Conservation (phyloP, 2,797 vertebrate species). For the Pangasius djambal region DNA sequence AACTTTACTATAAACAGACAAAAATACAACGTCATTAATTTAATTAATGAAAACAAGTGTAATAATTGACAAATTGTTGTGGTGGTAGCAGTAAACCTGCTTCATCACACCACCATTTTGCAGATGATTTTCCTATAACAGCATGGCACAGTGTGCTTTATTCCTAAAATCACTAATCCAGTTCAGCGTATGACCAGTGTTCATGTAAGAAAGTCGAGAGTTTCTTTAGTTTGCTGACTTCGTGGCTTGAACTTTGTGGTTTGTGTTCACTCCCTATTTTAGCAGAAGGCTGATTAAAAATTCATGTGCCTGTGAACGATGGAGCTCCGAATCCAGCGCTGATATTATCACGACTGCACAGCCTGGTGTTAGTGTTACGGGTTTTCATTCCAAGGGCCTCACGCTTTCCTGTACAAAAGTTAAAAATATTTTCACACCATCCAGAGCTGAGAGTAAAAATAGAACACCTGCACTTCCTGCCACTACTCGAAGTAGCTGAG, state of each 20-base stretch:
- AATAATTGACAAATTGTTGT: background rate
- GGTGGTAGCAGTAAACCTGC: background rate
- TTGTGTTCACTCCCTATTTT: conserved; percentile 31
- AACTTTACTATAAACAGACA: background rate
- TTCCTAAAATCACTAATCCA: background rate
- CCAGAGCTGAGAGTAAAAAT: conserved; percentile 29
- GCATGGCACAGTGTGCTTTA: background rate
- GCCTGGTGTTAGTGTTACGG: background rate
- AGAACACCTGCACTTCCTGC: conserved; percentile 25
- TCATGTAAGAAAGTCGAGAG: background rate
- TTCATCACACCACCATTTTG: background rate
- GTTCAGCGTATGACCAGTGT: too few species aligned
- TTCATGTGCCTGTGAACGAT: conserved; percentile 34
- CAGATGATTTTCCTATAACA: background rate
- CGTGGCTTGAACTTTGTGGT: background rate
- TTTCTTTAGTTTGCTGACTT: background rate
- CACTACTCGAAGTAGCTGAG: background rate
- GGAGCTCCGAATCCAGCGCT: conserved; percentile 28
- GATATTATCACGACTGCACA: background rate
- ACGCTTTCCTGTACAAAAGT: background rate
- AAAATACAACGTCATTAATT: background rate
- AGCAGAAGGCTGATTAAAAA: conserved; percentile 45
- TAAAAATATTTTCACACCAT: conserved; percentile 30
- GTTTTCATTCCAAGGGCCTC: background rate
- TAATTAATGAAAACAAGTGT: background rate